phyloP scores from a whole-genome alignment of 2,113 vertebrate species.

The Stegastes partitus region DNA sequence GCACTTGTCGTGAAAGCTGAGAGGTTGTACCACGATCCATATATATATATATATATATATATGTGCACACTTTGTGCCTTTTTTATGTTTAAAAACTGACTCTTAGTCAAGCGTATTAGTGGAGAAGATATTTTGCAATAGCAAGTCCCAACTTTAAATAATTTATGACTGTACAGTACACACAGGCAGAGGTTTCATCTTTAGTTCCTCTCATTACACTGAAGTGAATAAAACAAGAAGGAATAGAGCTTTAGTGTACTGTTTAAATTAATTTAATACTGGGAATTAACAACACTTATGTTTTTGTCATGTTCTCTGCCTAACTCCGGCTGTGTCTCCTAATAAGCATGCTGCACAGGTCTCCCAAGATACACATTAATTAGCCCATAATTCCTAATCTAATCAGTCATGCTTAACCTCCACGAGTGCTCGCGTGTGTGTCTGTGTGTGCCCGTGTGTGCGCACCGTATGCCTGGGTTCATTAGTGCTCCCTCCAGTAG shows the following conservation, averaged over 20 bases:
- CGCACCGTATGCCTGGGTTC: conserved; percentile 35
- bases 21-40: conserved; percentile 9
- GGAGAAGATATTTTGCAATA: conserved; percentile 39
- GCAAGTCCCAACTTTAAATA: conserved; percentile 33
- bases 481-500: conserved; percentile 46
- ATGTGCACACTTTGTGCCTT: neutral
- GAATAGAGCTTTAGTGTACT: conserved; percentile 3
- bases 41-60: neutral
- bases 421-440: conserved; percentile 2
- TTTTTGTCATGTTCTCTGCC: conserved; percentile 48
- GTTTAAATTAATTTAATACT: conserved; percentile 35
- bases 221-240: conserved; percentile 30
- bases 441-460: neutral
- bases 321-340: conserved; percentile 26
- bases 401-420: conserved; percentile 72
- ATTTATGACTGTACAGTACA: conserved; percentile 29
- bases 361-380: conserved; percentile 76
- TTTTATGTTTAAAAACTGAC: conserved; percentile 27
- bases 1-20: conserved; percentile 4
- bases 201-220: conserved; percentile 16
- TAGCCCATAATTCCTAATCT: conserved; percentile 73
- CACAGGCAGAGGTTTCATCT: conserved; percentile 25
- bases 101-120: conserved; percentile 31
- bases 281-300: conserved; percentile 45
- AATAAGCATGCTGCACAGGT: conserved; percentile 67